Conservation (phyloP, 1,140 invertebrate genomes). For the Hylyphantes graminicola region DNA sequence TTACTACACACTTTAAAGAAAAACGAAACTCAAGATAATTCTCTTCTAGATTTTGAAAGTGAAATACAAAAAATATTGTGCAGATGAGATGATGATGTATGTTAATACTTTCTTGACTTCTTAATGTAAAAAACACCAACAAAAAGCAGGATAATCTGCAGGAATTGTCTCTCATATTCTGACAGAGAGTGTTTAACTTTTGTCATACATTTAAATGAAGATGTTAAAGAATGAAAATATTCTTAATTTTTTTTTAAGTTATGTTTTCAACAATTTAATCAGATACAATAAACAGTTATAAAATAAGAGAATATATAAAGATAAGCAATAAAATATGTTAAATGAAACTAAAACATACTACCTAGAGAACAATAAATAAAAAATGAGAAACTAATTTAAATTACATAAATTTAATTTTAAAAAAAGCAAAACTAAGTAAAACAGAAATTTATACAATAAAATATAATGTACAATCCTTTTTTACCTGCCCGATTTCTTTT, state of each 20-base stretch:
- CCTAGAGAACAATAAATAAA: not conserved
- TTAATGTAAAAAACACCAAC: no score
- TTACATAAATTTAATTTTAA: not conserved
- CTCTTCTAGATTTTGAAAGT: no score
- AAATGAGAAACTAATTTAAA: not conserved
- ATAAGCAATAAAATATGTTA: not conserved
- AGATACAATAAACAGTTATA: no score
- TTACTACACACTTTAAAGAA: no score
- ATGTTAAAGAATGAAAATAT: not conserved
- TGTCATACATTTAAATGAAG: not conserved
- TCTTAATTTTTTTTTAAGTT: not conserved
- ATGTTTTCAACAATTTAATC: not conserved
- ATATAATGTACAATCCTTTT: not conserved
- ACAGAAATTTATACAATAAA: not conserved
- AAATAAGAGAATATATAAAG: no score
- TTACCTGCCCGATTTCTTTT: conserved; percentile 92
- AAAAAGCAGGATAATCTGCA: no score
- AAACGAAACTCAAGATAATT: no score
- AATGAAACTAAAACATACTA: not conserved
- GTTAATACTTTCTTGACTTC: no score
- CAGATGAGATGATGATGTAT: no score
- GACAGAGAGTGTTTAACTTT: no score
- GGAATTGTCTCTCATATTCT: no score
- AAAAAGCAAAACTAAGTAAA: not conserved
- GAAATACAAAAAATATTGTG: no score